Conservation (phyloP, 1,140 invertebrate species). For the Battus philenor region DNA sequence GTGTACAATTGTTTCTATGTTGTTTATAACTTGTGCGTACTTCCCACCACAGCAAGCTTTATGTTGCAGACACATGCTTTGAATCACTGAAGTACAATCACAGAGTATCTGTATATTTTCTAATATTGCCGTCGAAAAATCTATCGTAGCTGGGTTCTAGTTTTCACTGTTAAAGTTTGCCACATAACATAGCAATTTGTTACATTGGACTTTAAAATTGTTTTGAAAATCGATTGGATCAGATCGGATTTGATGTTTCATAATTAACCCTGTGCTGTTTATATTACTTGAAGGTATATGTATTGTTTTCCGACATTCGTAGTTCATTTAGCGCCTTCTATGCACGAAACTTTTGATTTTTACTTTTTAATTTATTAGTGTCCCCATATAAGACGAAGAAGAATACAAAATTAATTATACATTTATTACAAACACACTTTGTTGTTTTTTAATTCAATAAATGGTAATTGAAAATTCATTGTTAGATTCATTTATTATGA, state of each 20-base stretch:
- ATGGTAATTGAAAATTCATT: too few relatives aligned
- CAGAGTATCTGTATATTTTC: constrained; percentile 40
- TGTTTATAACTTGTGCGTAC: constrained; percentile 3
- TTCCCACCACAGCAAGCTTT: constrained; percentile 16
- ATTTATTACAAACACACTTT: too few relatives aligned
- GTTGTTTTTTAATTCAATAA: too few relatives aligned
- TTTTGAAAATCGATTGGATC: too few relatives aligned
- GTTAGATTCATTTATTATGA: too few relatives aligned
- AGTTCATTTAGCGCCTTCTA: too few relatives aligned
- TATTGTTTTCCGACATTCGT: too few relatives aligned
- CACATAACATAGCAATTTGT: constrained; percentile 56
- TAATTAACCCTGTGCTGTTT: background rate
- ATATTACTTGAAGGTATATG: background rate
- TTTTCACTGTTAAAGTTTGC: constrained; percentile 54
- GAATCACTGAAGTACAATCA: constrained; percentile 28
- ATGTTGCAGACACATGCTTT: constrained; percentile 28
- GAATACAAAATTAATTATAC: too few relatives aligned
- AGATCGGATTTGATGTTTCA: too few relatives aligned
- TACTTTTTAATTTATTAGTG: too few relatives aligned
- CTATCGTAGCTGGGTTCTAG: constrained; percentile 38
- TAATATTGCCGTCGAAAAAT: constrained; percentile 50
- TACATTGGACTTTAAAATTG: constrained; percentile 33
- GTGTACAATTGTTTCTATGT: constrained; percentile 17
- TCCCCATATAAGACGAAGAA: too few relatives aligned
- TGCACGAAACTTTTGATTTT: background rate